These are phyloP conservation scores for Hemistola chrysoprasaria DNA, from an alignment of 2,888 invertebrate species.

Conservation along the genomic window DNA sequence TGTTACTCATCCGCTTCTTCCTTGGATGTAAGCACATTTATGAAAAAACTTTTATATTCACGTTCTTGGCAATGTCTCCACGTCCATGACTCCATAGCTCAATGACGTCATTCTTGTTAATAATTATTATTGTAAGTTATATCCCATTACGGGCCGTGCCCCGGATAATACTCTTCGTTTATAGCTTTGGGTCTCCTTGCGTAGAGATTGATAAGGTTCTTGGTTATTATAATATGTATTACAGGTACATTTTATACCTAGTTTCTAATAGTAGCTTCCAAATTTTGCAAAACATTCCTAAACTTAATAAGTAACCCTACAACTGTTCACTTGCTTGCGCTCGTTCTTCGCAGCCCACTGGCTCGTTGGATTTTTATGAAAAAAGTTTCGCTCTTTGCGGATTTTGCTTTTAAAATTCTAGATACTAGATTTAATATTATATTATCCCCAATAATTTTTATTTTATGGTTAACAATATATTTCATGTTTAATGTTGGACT, in stretches of 20 bases:
- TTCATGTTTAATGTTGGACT: too few species aligned
- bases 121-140: conserved; percentile 15
- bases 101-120: conserved; percentile 21
- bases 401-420: conserved; percentile 51
- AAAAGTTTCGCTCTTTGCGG: conserved; percentile 69
- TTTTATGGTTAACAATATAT: too few species aligned
- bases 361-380: conserved; percentile 74
- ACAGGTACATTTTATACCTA: conserved; percentile 3
- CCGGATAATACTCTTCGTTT: conserved; percentile 17
- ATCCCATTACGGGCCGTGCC: conserved; percentile 11
- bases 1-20: conserved; percentile 51
- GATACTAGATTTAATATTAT: too few species aligned
- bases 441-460: too few species aligned
- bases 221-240: background rate
- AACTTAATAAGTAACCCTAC: conserved; percentile 67
- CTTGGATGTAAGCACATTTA: conserved; percentile 69
- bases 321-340: conserved; percentile 65
- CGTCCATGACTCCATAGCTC: conserved; percentile 35
- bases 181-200: conserved; percentile 12
- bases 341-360: conserved; percentile 63
- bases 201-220: conserved; percentile 12
- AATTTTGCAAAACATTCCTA: too few species aligned
- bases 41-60: conserved; percentile 74
- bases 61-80: conserved; percentile 66
- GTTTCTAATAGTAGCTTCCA: too few species aligned